A percentile compares a stretch with the other conserved stretches of the same genome.
These are phyloP conservation scores for Watsonalla binaria DNA, from an alignment of 2,888 invertebrate genomes.

Conservation along the genomic window DNA sequence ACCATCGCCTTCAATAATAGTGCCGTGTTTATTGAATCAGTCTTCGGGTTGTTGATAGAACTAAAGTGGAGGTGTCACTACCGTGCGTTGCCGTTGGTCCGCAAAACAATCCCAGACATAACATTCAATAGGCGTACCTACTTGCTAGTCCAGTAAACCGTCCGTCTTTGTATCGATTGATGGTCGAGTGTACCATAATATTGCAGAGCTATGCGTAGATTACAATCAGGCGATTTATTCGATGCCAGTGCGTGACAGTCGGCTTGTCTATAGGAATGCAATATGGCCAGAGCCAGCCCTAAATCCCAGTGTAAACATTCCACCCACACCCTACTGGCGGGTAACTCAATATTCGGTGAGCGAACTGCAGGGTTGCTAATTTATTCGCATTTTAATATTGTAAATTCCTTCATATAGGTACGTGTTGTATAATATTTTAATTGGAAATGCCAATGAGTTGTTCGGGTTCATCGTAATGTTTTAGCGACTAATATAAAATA, in stretches of 20 bases:
- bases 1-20: slow-evolving; percentile 38
- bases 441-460: too few species aligned
- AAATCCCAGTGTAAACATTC: slow-evolving; percentile 67
- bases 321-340: slow-evolving; percentile 48
- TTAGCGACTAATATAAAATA: too few species aligned
- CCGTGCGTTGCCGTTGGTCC: slow-evolving; percentile 6
- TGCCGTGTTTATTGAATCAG: slow-evolving; percentile 51
- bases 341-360: slow-evolving; percentile 56
- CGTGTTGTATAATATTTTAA: too few species aligned
- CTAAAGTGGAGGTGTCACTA: slow-evolving; percentile 8
- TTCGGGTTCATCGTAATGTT: too few species aligned
- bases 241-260: slow-evolving; percentile 11
- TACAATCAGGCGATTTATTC: slow-evolving; percentile 27
- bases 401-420: slow-evolving; percentile 1
- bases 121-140: slow-evolving; percentile 3
- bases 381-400: slow-evolving; percentile 7
- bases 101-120: slow-evolving; percentile 17
- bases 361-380: slow-evolving; percentile 25
- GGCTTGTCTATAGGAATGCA: slow-evolving; percentile 59
- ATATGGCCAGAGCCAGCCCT: slow-evolving; percentile 48
- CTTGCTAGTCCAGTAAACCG: slow-evolving; percentile 2
- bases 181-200: slow-evolving; percentile 9
- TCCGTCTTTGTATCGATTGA: slow-evolving; percentile 2
- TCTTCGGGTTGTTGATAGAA: slow-evolving; percentile 24
- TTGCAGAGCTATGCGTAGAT: slow-evolving; percentile 16